Conservation (phyloP, 1,140 invertebrate genomes). For the Saccostrea glomerata region DNA sequence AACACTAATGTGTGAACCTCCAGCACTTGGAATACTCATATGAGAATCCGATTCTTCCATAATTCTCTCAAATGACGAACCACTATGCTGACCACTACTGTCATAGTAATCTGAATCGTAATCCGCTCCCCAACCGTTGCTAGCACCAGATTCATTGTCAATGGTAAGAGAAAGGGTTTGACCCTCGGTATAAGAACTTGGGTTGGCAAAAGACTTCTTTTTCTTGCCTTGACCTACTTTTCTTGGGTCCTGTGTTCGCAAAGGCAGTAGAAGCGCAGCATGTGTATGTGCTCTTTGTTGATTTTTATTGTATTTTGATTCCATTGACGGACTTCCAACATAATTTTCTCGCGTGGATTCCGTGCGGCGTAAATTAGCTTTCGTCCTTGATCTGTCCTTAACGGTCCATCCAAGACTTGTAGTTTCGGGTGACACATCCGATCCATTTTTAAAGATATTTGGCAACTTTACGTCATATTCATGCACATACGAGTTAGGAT, state of each 20-base stretch:
- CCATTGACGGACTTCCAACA: constrained; percentile 23
- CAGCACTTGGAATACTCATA: constrained; percentile 51
- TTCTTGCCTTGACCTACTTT: constrained; percentile 46
- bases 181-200: constrained; percentile 36
- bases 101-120: constrained; percentile 44
- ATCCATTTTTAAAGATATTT: constrained; percentile 49
- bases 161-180: background rate
- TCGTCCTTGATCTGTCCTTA: constrained; percentile 37
- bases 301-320: constrained; percentile 40
- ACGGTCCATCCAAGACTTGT: constrained; percentile 42
- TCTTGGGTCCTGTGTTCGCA: constrained; percentile 46
- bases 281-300: constrained; percentile 50
- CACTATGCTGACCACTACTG: constrained; percentile 32
- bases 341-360: constrained; percentile 48
- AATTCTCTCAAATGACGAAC: constrained; percentile 46
- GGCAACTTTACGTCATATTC: constrained; percentile 51
- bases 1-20: constrained; percentile 42
- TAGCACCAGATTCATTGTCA: constrained; percentile 40
- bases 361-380: constrained; percentile 41
- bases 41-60: constrained; percentile 45
- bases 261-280: constrained; percentile 48
- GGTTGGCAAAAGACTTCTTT: constrained; percentile 44
- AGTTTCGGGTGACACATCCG: constrained; percentile 35
- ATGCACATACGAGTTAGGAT: constrained; percentile 15
- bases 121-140: constrained; percentile 44